Evolutionary conservation across 2,888 invertebrate species (phyloP), one percentile per base, ranked within the genome.

Genomic region (Sylvicola cinctus): DNA sequence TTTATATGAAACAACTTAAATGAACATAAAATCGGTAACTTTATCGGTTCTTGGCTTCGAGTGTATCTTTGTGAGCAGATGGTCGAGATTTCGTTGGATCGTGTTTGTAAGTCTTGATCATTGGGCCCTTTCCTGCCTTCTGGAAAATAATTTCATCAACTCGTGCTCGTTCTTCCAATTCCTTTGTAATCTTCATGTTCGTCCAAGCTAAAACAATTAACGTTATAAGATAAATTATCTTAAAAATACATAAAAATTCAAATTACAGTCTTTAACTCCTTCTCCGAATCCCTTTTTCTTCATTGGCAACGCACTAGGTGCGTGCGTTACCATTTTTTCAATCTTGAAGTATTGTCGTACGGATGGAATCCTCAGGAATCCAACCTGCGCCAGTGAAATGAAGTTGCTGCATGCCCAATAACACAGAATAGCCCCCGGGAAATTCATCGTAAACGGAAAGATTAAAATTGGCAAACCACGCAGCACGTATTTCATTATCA

Each of bases 321-420:
- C 51, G 42, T 74, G 71, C 32, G 57, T 60, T 1, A 73, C 45
- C 38, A 72, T 42, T 37, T 58, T 58, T 3, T 76, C 75, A 37
- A 93, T 87, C 38, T 78, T 74, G 39, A 84, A 81, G 46, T 68
- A 76, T 2, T 65, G 61, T 45, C 83, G 63, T 0, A 93, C 74
- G 16, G 60, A 52, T 7, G 85, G 80, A 40, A 81, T 63, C 57
- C 68, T 76, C 11, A 95, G 55, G 35, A 88, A 34, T 7, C 71
- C 68, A 6, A 80, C 83, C 71, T 91, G 90, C 1, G 64, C 41
- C 3, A 95, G 54, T 0, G 90, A 87, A 41, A 90, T 71, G 31
- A 80, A 68, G 54, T 95, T 95, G 44, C 76, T 79, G 16, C 83
- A 73, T 12, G 73, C 68, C 93, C 93, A 95, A 51, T 95, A 95